phyloP scores from a whole-genome alignment of 2,888 invertebrate species.

The Luperina nickerlii region DNA sequence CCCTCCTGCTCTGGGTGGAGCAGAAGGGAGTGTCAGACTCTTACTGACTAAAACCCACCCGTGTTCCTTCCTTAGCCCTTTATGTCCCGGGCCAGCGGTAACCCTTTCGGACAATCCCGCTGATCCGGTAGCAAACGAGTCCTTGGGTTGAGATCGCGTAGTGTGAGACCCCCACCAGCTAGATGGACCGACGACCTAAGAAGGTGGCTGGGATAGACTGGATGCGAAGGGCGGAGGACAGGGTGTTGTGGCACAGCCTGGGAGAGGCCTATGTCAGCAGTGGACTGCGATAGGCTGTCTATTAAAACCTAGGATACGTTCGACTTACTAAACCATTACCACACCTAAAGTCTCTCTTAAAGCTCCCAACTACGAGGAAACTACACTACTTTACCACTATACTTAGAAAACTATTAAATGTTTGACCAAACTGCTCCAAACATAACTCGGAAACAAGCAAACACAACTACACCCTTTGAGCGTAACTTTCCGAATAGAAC shows the following conservation, averaged over 20 bases:
- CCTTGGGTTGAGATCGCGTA: too few relatives aligned
- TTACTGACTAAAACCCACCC: too few relatives aligned
- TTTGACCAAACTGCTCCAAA: slow-evolving; percentile 44
- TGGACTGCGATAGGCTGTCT: background rate
- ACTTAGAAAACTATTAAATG: slow-evolving; percentile 48
- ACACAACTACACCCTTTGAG: slow-evolving; percentile 42
- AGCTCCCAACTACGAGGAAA: slow-evolving; percentile 13
- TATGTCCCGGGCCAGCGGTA: too few relatives aligned
- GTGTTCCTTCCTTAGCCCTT: too few relatives aligned
- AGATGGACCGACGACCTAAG: too few relatives aligned
- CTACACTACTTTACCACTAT: slow-evolving; percentile 28
- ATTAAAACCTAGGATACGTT: background rate
- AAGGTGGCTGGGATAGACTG: too few relatives aligned
- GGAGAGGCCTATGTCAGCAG: background rate
- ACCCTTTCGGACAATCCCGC: too few relatives aligned
- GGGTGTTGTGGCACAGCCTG: background rate
- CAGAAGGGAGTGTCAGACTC: too few relatives aligned
- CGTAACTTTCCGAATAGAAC: slow-evolving; percentile 48
- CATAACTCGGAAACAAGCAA: slow-evolving; percentile 14
- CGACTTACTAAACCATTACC: slow-evolving; percentile 7
- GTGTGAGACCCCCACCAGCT: too few relatives aligned
- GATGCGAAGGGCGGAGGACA: background rate
- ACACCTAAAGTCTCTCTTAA: background rate
- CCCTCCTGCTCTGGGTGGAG: too few relatives aligned
- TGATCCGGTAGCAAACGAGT: too few relatives aligned